Evolutionary conservation across 2,797 vertebrate species (phyloP), one percentile per base, ranked within the genome.

Genomic region (Percopsis omiscomaycus): DNA sequence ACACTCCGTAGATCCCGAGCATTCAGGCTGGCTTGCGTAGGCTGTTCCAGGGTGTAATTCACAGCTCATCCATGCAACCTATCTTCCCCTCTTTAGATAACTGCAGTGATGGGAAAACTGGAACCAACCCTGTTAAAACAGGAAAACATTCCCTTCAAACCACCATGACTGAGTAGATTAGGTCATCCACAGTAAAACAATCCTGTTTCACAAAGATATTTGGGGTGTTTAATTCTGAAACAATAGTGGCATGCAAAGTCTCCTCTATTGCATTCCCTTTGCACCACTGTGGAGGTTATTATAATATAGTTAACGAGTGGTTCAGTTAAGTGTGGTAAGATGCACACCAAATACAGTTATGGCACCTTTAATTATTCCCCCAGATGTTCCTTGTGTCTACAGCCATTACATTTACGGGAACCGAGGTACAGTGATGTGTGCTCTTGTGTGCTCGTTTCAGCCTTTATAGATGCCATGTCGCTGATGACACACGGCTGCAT

Each of bases 151-250:
- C 81, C 85, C 85, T 81, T 89, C 84, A 91, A 91, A 91, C 90
- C 90, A 86, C 90, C 90, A 78, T 93, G 92, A 92, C 91, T 91
- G 89, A 92, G 88, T 85, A 89, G 89, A 93, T 92, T 93, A 91
- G 79, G 68, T 80, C 84, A 91, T 89, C 88, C 77, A 69, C 84
- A 81, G 83, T 75, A 88, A 91, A 90, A 91, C 87, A 89, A 82
- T 90, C 75, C 84, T 87, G 89, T 91, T 91, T 93, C 89, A 87
- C 81, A 55, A 84, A 90, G 88, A 92, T 88, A 89, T 90, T 91
- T 79, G 74, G 81, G 81, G 85, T 74, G 64, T 90, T 91, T 87
- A 88, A 90, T 88, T 90, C 83, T 68, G 77, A 91, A 89, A 91
- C 89, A 90, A 90, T 86, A 83, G 75, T 60, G 69, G 74, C 77